Evolutionary conservation across 1,140 invertebrate species (phyloP), one percentile per base, ranked within the genome.

Genomic region (Tribolium madens): DNA sequence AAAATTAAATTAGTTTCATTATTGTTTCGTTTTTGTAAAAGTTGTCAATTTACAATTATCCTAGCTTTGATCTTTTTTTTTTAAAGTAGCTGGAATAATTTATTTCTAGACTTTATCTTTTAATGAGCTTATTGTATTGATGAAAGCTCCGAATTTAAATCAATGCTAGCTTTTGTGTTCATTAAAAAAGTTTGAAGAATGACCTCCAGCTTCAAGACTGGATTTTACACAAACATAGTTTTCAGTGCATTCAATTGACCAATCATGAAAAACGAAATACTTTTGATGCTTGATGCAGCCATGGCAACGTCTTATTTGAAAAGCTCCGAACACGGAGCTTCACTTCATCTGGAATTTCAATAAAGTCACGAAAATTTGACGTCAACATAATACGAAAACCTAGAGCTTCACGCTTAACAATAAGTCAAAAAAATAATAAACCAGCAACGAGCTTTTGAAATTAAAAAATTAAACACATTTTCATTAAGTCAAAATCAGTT

Each of bases 231-330:
- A 15, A 52, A 17, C 50, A 52, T 7, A 12, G n/a, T 52, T 14
- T 52, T 52, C 50, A 52, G n/a, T 14, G 7, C 50, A 52, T 52
- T 52, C 50, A 52, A 52, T 52, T 52, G 50, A 52, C 50, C 50
- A 52, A 52, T 52, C 50, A 52, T 17, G n/a, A 52, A 52, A 52
- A 52, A 14, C 50, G 50, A 52, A 15, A 52, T 52, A 52, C 50
- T 12, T 52, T 17, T 52, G 13, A 52, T 52, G 14, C n/a, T 7
- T 15, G 50, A 52, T 52, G 50, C 12, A 52, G 14, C 50, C 50
- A 52, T 52, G 50, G 50, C 50, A 52, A 52, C 50, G 50, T 15
- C n/a, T 52, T 52, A 52, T 52, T 52, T 52, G 50, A 52, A 52
- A 52, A 52, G 50, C 13, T 52, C 14, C 50, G n/a, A 15, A 52